Evolutionary conservation across 2,797 vertebrate genomes (phyloP).

Genomic region (Anas georgica): DNA sequence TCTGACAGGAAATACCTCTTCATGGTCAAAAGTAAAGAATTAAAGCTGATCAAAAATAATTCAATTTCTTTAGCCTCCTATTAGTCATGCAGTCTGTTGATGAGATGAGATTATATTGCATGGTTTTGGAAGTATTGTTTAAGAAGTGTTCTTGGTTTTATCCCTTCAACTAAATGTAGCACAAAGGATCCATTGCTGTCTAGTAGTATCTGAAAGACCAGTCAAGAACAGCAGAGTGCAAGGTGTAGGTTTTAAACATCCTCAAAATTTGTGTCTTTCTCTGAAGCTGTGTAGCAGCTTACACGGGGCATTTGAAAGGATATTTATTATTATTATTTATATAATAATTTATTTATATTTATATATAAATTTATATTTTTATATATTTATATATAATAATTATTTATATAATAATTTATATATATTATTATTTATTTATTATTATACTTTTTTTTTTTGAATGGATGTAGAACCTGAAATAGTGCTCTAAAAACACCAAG

Average conservation of each 20-base stretch:
- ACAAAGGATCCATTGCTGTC: not conserved
- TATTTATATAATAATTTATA: too few relatives aligned
- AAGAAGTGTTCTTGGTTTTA: not conserved
- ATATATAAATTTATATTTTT: too few relatives aligned
- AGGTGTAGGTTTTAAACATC: not conserved
- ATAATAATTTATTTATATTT: too few relatives aligned
- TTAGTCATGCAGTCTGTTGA: not conserved
- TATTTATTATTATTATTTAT: too few relatives aligned
- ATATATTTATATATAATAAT: too few relatives aligned
- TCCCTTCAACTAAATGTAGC: not conserved
- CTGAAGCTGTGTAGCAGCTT: not conserved
- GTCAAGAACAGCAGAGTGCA: not conserved
- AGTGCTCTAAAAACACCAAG: not conserved
- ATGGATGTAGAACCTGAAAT: not conserved
- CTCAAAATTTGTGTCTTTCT: not conserved
- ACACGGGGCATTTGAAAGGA: not conserved
- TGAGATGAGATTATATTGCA: not conserved
- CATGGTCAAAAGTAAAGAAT: not conserved
- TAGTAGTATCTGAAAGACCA: fast-evolving
- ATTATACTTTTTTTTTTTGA: not conserved
- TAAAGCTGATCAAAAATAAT: not conserved
- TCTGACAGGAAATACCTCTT: not conserved
- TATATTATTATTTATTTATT: too few relatives aligned
- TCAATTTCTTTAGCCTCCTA: not conserved
- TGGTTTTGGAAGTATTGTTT: not conserved